Base-by-base conservation (phyloP, 2,888 invertebrate species). In the Podotricha telesiphe region DNA sequence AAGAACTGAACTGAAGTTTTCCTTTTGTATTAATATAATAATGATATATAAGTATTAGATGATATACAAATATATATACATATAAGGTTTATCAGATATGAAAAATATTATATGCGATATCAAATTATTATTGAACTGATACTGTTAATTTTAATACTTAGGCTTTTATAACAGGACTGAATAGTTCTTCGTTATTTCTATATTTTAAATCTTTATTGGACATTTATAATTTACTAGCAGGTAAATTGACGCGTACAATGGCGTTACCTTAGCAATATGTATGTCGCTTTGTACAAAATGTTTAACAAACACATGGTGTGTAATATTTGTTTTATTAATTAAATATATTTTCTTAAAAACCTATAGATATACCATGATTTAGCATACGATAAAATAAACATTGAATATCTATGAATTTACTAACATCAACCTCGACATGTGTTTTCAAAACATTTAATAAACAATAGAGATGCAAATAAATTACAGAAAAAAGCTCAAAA, bases 401-500 rank as follows among this genome's bases (percentile, higher is more conserved):
- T 55, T 34, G 17, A 37, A 34, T 37, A 55, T 55, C 55, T 37
- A 7, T 55, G 34, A 55, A 37, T 34, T 17, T 11, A 53, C 28
- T 28, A 28, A 53, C 28, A 58, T 42, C 13, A n/a, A 42, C 40
- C 45, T 59, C 45, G 45, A 22, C 22, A 59, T 45, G 48, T 47
- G 48, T 62, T 62, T 62, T 48, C 48, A 19, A 62, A n/a, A 48
- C 4, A 1, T 62, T 62, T 48, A 15, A 34, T 34, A 47, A 62
- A 47, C 62, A 62, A 48, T 48, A 62, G 37, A 37, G 34, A 34
- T 59, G 22, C 17, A 28, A 48, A 62, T 48, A 62, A 37, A 50
- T 62, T 7, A 19, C 34, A 50, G 51, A 51, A 20, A 51, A 50
- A 22, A 53, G n/a, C 22, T 42, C 40, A 22, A 42, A 64, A 51